phyloP scores from a whole-genome alignment of 2,888 invertebrate species.

The Abrostola tripartita region DNA sequence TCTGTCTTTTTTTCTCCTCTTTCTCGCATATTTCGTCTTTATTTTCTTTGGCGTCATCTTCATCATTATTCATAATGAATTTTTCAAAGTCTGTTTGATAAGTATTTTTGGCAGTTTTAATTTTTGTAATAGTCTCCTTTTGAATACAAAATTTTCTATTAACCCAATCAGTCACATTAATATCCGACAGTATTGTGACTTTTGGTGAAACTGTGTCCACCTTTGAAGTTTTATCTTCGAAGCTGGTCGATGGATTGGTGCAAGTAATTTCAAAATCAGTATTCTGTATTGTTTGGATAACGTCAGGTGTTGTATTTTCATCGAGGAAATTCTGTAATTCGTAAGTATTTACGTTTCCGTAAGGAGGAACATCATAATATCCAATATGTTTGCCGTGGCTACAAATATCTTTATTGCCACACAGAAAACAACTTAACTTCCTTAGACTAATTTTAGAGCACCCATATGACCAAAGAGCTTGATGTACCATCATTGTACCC shows the following conservation, averaged over 20 bases:
- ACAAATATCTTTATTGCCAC: slow-evolving; percentile 7
- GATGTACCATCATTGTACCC: slow-evolving; percentile 10
- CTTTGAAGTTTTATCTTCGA: slow-evolving; percentile 4
- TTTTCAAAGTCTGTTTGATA: slow-evolving; percentile 3
- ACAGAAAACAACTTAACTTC: slow-evolving; percentile 7
- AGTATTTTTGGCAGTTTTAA: slow-evolving; percentile 2
- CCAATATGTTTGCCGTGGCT: slow-evolving; percentile 9
- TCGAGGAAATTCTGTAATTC: slow-evolving; percentile 6
- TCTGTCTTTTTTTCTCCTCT: neutral
- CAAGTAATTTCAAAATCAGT: slow-evolving; percentile 4
- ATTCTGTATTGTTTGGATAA: slow-evolving; percentile 3
- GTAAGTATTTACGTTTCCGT: slow-evolving; percentile 6
- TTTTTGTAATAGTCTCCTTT: neutral
- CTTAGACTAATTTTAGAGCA: slow-evolving; percentile 4
- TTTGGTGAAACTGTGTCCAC: slow-evolving; percentile 3
- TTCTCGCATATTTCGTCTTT: slow-evolving; percentile 2
- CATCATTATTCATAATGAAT: neutral
- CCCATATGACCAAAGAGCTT: slow-evolving; percentile 10
- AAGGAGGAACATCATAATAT: slow-evolving; percentile 5
- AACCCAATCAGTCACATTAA: slow-evolving; percentile 6
- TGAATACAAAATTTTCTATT: slow-evolving; percentile 1
- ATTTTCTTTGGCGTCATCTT: slow-evolving; percentile 5
- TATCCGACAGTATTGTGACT: slow-evolving; percentile 4
- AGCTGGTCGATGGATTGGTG: slow-evolving; percentile 5
- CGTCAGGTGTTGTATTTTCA: slow-evolving; percentile 4